These are phyloP conservation scores for Bursaphelenchus okinawaensis DNA, from an alignment of 2,888 invertebrate genomes.

Conservation along the genomic window DNA sequence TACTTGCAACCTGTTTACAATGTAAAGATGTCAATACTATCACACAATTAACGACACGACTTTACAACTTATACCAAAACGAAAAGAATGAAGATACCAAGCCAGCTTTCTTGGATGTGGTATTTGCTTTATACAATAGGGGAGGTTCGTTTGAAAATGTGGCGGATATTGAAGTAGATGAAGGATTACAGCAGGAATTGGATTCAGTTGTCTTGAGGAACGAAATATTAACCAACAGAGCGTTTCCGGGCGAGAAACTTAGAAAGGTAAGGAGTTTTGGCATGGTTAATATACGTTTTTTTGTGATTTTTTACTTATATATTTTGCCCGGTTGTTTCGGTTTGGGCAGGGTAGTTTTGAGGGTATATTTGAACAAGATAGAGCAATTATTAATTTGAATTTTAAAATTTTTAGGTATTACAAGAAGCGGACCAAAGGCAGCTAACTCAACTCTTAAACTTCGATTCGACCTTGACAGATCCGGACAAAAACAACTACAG, in stretches of 20 bases:
- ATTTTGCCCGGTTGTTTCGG: too few species aligned
- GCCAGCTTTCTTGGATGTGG: background rate
- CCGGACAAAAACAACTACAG: constrained; percentile 18
- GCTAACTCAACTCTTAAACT: constrained; percentile 16
- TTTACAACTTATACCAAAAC: background rate
- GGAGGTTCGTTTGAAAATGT: too few species aligned
- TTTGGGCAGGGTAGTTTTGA: too few species aligned
- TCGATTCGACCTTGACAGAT: constrained; percentile 16
- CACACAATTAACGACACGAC: background rate
- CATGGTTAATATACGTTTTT: background rate
- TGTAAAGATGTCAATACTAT: background rate
- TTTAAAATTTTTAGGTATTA: background rate
- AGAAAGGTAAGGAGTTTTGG: background rate
- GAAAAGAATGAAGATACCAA: background rate
- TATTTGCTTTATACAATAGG: background rate
- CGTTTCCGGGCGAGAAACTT: background rate
- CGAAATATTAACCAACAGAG: background rate
- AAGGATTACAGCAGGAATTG: background rate
- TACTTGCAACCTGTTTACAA: background rate
- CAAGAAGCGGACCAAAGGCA: background rate
- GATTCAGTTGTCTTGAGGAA: background rate
- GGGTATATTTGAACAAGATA: too few species aligned
- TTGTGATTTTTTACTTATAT: background rate
- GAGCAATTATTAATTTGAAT: too few species aligned
- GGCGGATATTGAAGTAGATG: background rate